Evolutionary conservation across 2,113 vertebrate species (phyloP).

Genomic region (Brienomyrus brachyistius): DNA sequence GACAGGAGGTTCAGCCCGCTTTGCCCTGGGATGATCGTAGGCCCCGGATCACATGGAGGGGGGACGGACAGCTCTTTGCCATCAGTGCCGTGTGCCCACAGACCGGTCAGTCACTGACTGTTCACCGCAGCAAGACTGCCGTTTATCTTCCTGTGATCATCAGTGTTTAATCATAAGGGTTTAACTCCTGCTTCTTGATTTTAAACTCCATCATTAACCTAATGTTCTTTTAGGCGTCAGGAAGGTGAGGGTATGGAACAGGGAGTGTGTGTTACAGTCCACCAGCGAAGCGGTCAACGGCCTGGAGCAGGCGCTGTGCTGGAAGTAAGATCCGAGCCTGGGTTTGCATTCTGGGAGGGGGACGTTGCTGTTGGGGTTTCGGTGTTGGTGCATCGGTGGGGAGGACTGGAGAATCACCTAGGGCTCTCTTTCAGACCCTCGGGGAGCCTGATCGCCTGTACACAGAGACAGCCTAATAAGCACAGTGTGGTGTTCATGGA

Average conservation of each 20-base stretch:
- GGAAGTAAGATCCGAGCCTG: constrained; percentile 73
- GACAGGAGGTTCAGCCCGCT: constrained; percentile 66
- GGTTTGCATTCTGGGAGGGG: neutral
- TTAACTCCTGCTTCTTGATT: constrained; percentile 41
- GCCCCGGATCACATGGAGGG: constrained; percentile 80
- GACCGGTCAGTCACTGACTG: constrained; percentile 57
- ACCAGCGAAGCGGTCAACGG: constrained; percentile 82
- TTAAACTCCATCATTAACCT: neutral
- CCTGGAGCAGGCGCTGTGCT: constrained; percentile 79
- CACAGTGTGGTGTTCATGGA: constrained; percentile 90
- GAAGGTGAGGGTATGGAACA: constrained; percentile 75
- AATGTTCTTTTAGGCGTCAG: constrained; percentile 57
- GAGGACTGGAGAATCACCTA: neutral
- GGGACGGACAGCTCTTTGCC: constrained; percentile 89
- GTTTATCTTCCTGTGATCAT: neutral
- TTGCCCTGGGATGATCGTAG: constrained; percentile 76
- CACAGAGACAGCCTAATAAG: constrained; percentile 81
- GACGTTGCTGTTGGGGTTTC: neutral
- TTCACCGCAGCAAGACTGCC: neutral
- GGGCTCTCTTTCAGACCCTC: constrained; percentile 69
- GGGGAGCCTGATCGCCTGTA: constrained; percentile 80
- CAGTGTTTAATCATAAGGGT: neutral
- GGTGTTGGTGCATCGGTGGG: neutral
- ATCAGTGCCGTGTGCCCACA: constrained; percentile 76
- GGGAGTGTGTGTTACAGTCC: constrained; percentile 85